These are phyloP conservation scores for Cynocephalus volans DNA, from an alignment of 2,113 vertebrate species.

Conservation along the genomic window DNA sequence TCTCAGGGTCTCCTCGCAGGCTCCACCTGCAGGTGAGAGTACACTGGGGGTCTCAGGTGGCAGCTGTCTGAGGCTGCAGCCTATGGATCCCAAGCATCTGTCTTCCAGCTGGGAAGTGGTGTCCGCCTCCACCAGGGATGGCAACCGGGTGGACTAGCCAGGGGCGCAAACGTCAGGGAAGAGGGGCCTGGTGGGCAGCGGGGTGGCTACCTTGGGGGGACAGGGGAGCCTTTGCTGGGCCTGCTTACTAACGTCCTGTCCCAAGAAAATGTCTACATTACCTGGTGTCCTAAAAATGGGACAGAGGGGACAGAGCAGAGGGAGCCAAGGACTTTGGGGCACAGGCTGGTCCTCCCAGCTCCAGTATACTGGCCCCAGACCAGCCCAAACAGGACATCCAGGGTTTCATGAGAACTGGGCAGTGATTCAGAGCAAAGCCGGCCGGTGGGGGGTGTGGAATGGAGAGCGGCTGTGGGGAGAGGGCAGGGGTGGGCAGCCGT, in stretches of 20 bases:
- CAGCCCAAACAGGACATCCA: not conserved
- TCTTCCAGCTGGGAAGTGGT: not conserved
- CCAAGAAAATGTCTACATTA: not conserved
- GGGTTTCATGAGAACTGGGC: accelerated
- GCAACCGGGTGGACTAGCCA: not conserved
- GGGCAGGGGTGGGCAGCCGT: too few species aligned
- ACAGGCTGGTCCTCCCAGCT: not conserved
- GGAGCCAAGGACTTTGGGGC: too few species aligned
- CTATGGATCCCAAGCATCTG: not conserved
- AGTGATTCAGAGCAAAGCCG: not conserved
- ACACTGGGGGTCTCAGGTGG: too few species aligned
- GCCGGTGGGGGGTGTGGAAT: too few species aligned
- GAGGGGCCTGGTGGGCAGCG: not conserved
- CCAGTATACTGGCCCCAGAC: not conserved
- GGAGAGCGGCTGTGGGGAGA: too few species aligned
- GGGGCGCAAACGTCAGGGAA: not conserved
- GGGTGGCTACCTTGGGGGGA: too few species aligned
- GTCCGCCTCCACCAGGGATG: not conserved
- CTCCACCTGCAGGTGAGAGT: not conserved
- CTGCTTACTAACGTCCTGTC: not conserved
- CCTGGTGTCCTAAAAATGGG: not conserved
- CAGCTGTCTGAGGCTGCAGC: not conserved
- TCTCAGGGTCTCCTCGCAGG: not conserved
- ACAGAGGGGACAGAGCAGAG: not conserved
- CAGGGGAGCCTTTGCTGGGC: not conserved